Percentiles rank a stretch among this genome's conserved stretches.
These are phyloP conservation scores for Hylaeus anthracinus DNA, from an alignment of 1,140 invertebrate species.

Conservation along the genomic window DNA sequence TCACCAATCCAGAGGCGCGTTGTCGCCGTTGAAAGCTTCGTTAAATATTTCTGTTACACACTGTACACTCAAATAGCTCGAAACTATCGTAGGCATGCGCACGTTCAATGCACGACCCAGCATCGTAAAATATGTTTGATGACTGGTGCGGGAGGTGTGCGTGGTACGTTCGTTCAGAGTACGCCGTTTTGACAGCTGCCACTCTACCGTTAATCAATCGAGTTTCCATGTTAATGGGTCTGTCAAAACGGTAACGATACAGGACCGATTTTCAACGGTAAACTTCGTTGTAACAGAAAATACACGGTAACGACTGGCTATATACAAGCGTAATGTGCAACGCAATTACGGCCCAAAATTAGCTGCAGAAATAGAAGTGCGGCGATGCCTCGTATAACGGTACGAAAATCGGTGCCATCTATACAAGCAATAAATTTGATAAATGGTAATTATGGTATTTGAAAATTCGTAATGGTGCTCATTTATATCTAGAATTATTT, in stretches of 20 bases:
- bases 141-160: neutral
- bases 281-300: neutral
- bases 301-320: neutral
- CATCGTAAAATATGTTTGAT: conserved; percentile 35
- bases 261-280: conserved; percentile 40
- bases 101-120: too few relatives aligned
- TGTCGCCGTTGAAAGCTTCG: too few relatives aligned
- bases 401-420: too few relatives aligned
- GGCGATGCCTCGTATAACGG: too few relatives aligned
- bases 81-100: neutral
- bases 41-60: too few relatives aligned
- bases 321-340: neutral
- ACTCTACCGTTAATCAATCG: conserved; percentile 54
- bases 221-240: conserved; percentile 58
- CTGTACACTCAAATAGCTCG: too few relatives aligned
- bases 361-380: neutral
- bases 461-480: too few relatives aligned
- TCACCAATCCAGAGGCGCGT: too few relatives aligned
- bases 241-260: conserved; percentile 36
- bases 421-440: too few relatives aligned
- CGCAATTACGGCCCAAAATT: neutral
- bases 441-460: too few relatives aligned
- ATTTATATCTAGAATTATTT: too few relatives aligned
- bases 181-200: conserved; percentile 62
- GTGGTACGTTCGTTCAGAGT: neutral